Conservation (phyloP, 2,113 vertebrate species). For the Bothrops jararaca region DNA sequence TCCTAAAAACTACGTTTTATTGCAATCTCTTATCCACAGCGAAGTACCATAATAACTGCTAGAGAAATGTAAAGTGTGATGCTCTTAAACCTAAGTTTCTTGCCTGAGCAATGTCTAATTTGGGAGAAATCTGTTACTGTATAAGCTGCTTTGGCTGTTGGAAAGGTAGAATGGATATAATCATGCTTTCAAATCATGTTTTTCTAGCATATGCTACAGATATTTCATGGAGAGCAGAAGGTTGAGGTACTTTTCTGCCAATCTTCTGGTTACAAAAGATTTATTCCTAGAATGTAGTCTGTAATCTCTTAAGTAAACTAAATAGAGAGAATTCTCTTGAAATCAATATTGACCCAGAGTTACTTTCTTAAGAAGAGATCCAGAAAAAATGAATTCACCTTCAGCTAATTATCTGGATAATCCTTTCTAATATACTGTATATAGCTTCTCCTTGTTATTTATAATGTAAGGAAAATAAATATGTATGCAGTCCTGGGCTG, state of each 20-base stretch:
- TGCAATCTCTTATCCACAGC: neutral
- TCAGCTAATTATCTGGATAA: neutral
- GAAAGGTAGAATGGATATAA: neutral
- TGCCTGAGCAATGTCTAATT: neutral
- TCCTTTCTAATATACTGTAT: neutral
- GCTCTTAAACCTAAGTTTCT: neutral
- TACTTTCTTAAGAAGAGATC: neutral
- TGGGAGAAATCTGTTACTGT: neutral
- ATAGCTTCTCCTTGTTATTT: neutral
- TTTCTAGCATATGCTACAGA: neutral
- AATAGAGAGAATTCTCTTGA: neutral
- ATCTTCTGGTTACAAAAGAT: neutral
- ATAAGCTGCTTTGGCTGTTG: neutral
- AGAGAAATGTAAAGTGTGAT: neutral
- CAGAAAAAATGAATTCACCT: neutral
- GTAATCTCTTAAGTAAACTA: neutral
- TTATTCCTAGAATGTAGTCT: neutral
- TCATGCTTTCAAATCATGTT: neutral
- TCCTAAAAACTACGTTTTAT: neutral
- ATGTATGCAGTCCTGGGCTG: neutral
- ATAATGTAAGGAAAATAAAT: neutral
- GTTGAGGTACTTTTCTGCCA: accelerated
- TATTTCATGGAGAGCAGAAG: neutral
- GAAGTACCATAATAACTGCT: neutral
- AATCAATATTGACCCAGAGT: neutral